phyloP scores from a whole-genome alignment of 2,113 vertebrate species.

The Muntiacus reevesi region DNA sequence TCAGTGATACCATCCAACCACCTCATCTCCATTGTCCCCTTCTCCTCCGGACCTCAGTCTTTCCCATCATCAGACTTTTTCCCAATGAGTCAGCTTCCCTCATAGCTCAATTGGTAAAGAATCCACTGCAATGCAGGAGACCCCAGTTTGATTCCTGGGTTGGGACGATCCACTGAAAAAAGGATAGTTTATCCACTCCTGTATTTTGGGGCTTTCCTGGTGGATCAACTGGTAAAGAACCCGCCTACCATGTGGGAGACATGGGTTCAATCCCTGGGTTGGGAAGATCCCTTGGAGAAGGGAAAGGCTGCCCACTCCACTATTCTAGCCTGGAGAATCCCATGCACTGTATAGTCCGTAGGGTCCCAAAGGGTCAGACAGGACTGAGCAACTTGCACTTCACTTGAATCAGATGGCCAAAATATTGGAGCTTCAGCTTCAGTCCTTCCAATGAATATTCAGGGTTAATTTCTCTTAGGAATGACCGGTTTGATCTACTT shows the following conservation, averaged over 20 bases:
- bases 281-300: background rate
- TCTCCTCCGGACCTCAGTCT: background rate
- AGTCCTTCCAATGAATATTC: background rate
- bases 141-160: background rate
- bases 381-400: fast-evolving
- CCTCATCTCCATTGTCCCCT: background rate
- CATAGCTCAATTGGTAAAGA: background rate
- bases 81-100: background rate
- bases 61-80: background rate
- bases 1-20: background rate
- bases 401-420: background rate
- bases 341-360: background rate
- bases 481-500: background rate
- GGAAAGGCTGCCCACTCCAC: background rate
- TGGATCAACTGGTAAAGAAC: background rate
- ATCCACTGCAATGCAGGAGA: background rate
- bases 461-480: background rate
- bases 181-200: background rate
- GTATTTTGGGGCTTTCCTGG: background rate
- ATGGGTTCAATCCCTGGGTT: background rate
- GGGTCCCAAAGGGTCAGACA: background rate
- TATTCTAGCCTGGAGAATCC: background rate
- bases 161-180: background rate
- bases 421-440: background rate
- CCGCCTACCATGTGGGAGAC: background rate